A percentile compares a stretch with the other conserved stretches of the same genome.
Evolutionary conservation across 1,140 invertebrate genomes (phyloP).

Genomic region (Listronotus bonariensis): DNA sequence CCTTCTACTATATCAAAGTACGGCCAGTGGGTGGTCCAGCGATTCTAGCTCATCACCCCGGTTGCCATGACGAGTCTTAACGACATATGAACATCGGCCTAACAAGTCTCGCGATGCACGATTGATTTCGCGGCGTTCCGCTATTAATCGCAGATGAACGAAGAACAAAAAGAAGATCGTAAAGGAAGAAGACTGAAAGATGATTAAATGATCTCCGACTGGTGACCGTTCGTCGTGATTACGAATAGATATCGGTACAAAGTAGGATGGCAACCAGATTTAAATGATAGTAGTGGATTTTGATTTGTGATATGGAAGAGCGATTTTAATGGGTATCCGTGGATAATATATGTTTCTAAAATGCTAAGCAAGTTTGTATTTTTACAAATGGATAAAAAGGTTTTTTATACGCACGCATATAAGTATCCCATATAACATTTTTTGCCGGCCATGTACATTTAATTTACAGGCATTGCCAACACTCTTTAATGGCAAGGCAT

Average conservation of each 20-base stretch:
- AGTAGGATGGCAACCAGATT: slow-evolving; percentile 14
- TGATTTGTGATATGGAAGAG: slow-evolving; percentile 12
- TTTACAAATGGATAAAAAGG: too few species aligned
- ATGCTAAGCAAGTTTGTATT: too few species aligned
- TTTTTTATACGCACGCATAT: too few species aligned
- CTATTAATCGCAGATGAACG: slow-evolving; percentile 30
- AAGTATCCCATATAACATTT: too few species aligned
- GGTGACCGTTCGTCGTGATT: slow-evolving; percentile 11
- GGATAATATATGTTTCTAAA: slow-evolving; percentile 4
- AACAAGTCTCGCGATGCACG: slow-evolving; percentile 34
- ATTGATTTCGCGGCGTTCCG: slow-evolving; percentile 31
- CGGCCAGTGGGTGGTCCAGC: slow-evolving; percentile 26
- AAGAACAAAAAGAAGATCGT: slow-evolving; percentile 27
- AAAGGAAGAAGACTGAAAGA: slow-evolving; percentile 14
- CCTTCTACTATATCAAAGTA: slow-evolving; percentile 18
- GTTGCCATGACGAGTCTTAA: slow-evolving; percentile 26
- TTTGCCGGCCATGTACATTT: too few species aligned
- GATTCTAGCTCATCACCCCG: slow-evolving; percentile 27
- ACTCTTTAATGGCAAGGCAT: too few species aligned
- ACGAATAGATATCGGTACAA: slow-evolving; percentile 7
- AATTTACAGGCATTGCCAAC: too few species aligned
- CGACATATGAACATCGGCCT: slow-evolving; percentile 34
- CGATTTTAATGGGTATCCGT: slow-evolving; percentile 7
- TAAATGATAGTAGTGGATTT: slow-evolving; percentile 4
- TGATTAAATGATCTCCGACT: slow-evolving; percentile 24